Base-by-base conservation (phyloP, 2,888 invertebrate genomes). In the Pollenia griseotomentosa region DNA sequence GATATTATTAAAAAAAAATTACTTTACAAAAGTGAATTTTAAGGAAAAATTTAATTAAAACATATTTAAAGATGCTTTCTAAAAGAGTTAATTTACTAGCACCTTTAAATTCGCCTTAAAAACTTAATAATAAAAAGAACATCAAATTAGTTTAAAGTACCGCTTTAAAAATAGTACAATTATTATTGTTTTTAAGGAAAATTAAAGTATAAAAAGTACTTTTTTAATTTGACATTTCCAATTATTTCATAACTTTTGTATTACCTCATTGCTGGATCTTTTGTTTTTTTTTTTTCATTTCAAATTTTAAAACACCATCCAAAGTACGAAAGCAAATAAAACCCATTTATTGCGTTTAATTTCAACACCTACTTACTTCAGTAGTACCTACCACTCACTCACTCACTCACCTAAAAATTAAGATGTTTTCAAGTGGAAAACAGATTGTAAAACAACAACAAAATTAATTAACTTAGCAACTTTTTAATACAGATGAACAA, bases 341-440 rank as follows among this genome's bases (percentile, higher is more conserved):
- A 53, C 16, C 53, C 7, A 48, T 42, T 77, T 63, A 74, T 65
- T 66, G 71, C 59, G 59, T 82, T 82, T 55, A 78, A 78, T 74
- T 85, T 78, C 77, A 78, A 78, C 82, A 82, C 78, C 75, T 42
- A 75, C 79, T 46, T 53, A 68, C 51, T 55, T 23, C 46, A 61
- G 44, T 74, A 11, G 44, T 65, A 19, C 14, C 16, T 16, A 12
- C 48, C 59, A 77, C 77, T 80, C 68, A 59, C 51, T 80, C 68
- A 59, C 51, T 40, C 70, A 83, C 6, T 33, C 33, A 33, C 33
- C 55, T 42, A 55, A 44, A 86, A 83, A 83, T 83, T 71, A 70
- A 86, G 75, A 86, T 70, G 83, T 83, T 83, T 75, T 75, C 75
- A 80, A 80, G 75, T 83, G 83, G 86, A 83, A 83, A 86, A 86